Conservation (phyloP, 2,888 invertebrate genomes). For the Andrena minutula region DNA sequence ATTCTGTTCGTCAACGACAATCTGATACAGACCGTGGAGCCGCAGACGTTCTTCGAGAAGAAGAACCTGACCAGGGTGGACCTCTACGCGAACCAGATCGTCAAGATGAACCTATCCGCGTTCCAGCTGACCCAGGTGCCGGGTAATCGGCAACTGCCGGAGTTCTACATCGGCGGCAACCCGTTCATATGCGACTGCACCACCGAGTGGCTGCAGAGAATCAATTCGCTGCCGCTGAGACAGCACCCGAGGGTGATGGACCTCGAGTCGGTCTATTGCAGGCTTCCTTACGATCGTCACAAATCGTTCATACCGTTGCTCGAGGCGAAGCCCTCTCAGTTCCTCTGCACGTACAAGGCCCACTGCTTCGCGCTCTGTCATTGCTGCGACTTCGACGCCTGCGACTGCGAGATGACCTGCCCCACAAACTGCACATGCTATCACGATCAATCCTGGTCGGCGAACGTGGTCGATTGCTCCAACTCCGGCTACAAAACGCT, state of each 20-base stretch:
- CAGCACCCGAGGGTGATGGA: constrained; percentile 97
- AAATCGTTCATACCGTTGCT: constrained; percentile 93
- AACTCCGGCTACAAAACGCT: constrained; percentile 92
- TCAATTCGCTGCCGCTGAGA: constrained; percentile 93
- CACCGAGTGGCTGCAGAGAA: constrained; percentile 97
- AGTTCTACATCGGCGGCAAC: constrained; percentile 97
- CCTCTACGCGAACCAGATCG: constrained; percentile 96
- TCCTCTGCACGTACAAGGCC: constrained; percentile 96
- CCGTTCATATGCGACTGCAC: constrained; percentile 98
- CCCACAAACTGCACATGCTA: constrained; percentile 97
- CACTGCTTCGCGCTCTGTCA: constrained; percentile 98
- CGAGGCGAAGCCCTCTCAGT: constrained; percentile 95
- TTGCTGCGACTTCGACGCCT: constrained; percentile 98
- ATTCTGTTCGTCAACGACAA: constrained; percentile 95
- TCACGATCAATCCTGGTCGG: constrained; percentile 97
- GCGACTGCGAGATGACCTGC: constrained; percentile 99
- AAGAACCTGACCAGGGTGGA: constrained; percentile 95
- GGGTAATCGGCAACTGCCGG: constrained; percentile 91
- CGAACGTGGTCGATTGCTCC: constrained; percentile 96
- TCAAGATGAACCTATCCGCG: constrained; percentile 95
- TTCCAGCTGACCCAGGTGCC: constrained; percentile 93
- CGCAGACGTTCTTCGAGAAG: constrained; percentile 95
- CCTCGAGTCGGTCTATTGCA: constrained; percentile 95
- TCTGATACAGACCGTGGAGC: constrained; percentile 93
- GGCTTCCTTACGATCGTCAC: constrained; percentile 93